Conservation (phyloP, 2,113 vertebrate genomes). For the Dermatemys mawii region DNA sequence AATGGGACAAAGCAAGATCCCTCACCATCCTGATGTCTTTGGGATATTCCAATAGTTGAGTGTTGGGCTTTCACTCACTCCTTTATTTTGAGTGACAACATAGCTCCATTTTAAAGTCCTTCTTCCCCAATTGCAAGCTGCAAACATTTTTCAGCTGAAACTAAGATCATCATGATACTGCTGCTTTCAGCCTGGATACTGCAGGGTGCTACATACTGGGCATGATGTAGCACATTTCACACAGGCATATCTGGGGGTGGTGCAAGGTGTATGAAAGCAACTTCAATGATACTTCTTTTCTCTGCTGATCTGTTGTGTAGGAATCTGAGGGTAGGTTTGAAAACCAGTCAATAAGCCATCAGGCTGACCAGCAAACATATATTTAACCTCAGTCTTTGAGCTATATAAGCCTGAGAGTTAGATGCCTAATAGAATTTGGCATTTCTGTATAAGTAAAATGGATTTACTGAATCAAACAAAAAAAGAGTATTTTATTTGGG, state of each 20-base stretch:
- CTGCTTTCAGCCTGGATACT: background rate
- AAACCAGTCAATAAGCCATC: background rate
- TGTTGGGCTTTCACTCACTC: background rate
- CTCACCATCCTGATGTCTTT: background rate
- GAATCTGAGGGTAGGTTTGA: background rate
- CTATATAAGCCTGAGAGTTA: background rate
- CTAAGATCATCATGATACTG: background rate
- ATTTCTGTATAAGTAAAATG: constrained; percentile 20
- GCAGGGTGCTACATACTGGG: background rate
- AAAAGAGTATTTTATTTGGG: background rate
- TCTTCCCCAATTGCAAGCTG: background rate
- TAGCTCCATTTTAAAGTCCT: background rate
- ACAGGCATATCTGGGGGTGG: background rate
- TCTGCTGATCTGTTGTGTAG: background rate
- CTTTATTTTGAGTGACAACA: background rate
- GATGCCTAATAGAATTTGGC: background rate
- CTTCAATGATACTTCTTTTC: fast-evolving
- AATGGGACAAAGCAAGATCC: background rate
- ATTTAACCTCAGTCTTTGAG: background rate
- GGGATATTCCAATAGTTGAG: background rate
- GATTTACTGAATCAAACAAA: background rate
- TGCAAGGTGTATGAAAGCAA: background rate
- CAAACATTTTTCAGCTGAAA: background rate
- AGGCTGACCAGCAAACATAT: background rate
- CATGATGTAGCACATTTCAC: background rate